Evolutionary conservation across 2,797 vertebrate species (phyloP).

Genomic region (Schizopygopsis malacanthus): DNA sequence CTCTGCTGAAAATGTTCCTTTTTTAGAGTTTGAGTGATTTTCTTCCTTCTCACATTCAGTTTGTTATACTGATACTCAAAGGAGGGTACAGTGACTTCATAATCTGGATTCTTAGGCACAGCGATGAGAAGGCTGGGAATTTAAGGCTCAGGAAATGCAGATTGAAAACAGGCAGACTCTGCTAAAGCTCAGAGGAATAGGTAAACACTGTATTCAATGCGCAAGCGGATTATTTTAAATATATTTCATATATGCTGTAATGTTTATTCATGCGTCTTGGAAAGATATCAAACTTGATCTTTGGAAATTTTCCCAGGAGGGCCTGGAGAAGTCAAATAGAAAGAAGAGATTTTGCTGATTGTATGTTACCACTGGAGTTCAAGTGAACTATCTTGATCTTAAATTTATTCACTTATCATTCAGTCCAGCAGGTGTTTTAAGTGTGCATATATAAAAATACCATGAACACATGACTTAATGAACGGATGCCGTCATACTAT

Average conservation of each 20-base stretch:
- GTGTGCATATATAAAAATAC: background rate
- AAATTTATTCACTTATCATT: background rate
- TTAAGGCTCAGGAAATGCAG: constrained; percentile 39
- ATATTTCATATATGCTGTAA: constrained; percentile 18
- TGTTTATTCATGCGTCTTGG: constrained; percentile 39
- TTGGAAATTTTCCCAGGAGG: constrained; percentile 9
- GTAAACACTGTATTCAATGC: constrained; percentile 22
- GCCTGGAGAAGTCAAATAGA: constrained; percentile 1
- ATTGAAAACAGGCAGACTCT: constrained; percentile 38
- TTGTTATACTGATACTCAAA: constrained; percentile 30
- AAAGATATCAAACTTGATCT: constrained; percentile 31
- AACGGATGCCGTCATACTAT: constrained; percentile 9
- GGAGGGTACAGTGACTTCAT: constrained; percentile 31
- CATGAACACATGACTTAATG: background rate
- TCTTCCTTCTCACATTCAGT: constrained; percentile 1
- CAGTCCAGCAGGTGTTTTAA: constrained; percentile 14
- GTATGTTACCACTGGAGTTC: background rate
- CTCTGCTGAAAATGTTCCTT: constrained; percentile 34
- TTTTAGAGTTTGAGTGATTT: constrained; percentile 22
- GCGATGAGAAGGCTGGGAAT: constrained; percentile 27
- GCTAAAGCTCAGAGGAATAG: constrained; percentile 20
- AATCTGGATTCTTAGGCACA: constrained; percentile 30
- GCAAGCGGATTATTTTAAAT: constrained; percentile 26
- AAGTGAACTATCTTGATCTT: background rate
- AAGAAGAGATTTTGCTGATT: constrained; percentile 23